phyloP scores from a whole-genome alignment of 2,113 vertebrate species.

The Hemiprocne comata region DNA sequence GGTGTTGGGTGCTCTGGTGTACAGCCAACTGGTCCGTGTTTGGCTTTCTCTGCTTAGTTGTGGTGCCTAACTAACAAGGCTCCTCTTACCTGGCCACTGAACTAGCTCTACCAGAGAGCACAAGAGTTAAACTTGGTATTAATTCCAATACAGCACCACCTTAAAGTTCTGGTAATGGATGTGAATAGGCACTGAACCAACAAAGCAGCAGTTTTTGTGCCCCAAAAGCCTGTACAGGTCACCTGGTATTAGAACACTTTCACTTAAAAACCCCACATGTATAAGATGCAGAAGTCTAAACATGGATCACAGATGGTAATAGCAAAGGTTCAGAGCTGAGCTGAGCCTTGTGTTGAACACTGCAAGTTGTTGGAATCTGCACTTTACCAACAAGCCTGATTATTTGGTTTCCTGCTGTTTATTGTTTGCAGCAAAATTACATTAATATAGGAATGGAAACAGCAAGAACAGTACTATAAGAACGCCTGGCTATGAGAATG shows the following conservation, averaged over 20 bases:
- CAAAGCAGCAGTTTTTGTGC: not conserved
- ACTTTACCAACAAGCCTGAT: not conserved
- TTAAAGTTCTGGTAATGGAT: not conserved
- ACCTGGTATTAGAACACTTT: not conserved
- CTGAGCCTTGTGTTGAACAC: not conserved
- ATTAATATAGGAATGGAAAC: not conserved
- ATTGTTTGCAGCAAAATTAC: not conserved
- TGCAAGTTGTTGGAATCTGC: not conserved
- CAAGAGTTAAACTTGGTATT: not conserved
- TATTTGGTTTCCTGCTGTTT: not conserved
- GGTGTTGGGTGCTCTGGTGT: not conserved
- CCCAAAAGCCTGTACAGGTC: not conserved
- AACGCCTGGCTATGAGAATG: not conserved
- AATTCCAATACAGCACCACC: not conserved
- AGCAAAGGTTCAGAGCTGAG: not conserved
- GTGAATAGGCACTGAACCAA: not conserved
- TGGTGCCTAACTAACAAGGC: not conserved
- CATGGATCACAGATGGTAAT: not conserved
- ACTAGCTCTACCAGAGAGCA: not conserved
- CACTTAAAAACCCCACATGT: fast-evolving
- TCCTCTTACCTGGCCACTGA: not conserved
- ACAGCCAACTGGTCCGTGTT: not conserved
- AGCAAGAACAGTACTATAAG: not conserved
- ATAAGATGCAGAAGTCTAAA: not conserved
- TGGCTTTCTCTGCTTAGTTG: not conserved